Base-by-base conservation (phyloP, 2,888 invertebrate genomes). In the Parnassius glacialis region DNA sequence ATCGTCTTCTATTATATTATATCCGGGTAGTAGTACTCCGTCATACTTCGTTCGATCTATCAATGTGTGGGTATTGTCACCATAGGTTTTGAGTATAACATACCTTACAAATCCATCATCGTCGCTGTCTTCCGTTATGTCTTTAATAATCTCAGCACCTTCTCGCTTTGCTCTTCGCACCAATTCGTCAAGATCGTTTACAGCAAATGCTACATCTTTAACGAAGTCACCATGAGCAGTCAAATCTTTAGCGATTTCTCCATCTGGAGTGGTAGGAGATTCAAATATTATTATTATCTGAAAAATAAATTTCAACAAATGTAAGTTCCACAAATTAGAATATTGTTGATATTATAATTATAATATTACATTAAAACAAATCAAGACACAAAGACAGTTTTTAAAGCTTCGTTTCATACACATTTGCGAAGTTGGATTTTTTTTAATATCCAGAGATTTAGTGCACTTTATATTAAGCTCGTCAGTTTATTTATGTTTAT, bases 11-110 rank as follows among this genome's bases (percentile, higher is more conserved):
- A 82, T 65, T 0, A 88, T 73, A 62, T 89, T 85, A 80, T 93
- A 99, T n/a, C 98, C 97, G 1, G 99, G 99, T 63, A 98, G 89
- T 74, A 99, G 97, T 10, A 92, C 70, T n/a, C 98, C 99, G 7
- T 90, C 93, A 84, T 98, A 99, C 53, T 94, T 90, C 52, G 94
- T 94, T 62, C 97, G 93, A 74, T 99, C 99, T 11, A 99, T 93
- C 69, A 99, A 94, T 0, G 99, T 99, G 80, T 99, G 99, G 0
- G 97, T 96, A 41, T 98, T 98, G 76, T 99, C 98, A 0, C 99
- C 99, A 77, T 97, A 99, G 65, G 99, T 99, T 92, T 95, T 95
- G 50, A 99, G 90, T n/a, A 95, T 94, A 10, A 98, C 98, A 84
- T 96, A 96, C 82, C 95, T 93, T 1, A 98, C 95, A 11, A 85